These are phyloP conservation scores for Operophtera brumata DNA, from an alignment of 2,888 invertebrate genomes.

Conservation along the genomic window DNA sequence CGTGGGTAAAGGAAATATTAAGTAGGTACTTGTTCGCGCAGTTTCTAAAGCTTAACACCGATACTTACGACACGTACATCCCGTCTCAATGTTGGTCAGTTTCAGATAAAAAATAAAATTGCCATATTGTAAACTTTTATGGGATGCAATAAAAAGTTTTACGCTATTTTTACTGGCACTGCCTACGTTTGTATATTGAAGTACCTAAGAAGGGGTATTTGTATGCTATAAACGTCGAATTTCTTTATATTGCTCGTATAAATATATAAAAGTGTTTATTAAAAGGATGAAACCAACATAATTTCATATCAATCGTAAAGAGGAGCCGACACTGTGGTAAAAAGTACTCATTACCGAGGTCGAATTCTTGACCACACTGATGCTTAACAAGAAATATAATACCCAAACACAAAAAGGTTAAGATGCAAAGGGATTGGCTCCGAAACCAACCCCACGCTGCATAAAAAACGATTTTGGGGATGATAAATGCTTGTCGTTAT, in stretches of 20 bases:
- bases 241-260: neutral
- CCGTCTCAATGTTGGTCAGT: slow-evolving; percentile 10
- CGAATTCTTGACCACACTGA: slow-evolving; percentile 7
- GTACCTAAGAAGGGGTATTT: slow-evolving; percentile 2
- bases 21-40: no score
- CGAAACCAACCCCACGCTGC: slow-evolving; percentile 5
- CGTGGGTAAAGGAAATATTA: no score
- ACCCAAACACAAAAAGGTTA: slow-evolving; percentile 14
- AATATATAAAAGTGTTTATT: no score
- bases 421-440: slow-evolving; percentile 12
- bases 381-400: slow-evolving; percentile 9
- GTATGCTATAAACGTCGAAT: slow-evolving; percentile 10
- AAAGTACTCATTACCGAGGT: neutral
- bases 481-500: slow-evolving; percentile 11
- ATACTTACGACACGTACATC: neutral
- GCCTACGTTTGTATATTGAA: neutral
- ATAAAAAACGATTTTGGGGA: slow-evolving; percentile 13
- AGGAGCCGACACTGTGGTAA: neutral
- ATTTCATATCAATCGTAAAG: neutral
- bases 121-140: slow-evolving; percentile 27
- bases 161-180: slow-evolving; percentile 24
- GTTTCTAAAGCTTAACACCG: neutral
- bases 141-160: slow-evolving; percentile 26
- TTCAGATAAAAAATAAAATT: slow-evolving; percentile 8
- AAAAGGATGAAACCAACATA: no score